phyloP scores from a whole-genome alignment of 2,797 vertebrate species.

The Australoheros facetus region DNA sequence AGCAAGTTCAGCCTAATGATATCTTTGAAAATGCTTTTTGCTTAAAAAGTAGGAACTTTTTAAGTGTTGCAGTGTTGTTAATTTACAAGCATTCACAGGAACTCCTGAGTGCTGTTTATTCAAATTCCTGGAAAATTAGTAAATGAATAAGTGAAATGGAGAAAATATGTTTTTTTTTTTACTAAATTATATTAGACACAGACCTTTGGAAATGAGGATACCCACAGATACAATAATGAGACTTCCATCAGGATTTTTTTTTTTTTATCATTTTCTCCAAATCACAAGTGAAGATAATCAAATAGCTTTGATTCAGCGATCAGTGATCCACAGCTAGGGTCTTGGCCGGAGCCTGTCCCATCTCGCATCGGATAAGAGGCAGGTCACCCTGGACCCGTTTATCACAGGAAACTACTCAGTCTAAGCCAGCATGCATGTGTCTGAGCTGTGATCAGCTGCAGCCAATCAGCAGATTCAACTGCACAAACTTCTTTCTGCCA shows the following conservation, averaged over 20 bases:
- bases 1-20: slow-evolving; percentile 65
- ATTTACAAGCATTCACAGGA: slow-evolving; percentile 56
- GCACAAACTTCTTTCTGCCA: fast-evolving
- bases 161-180: slow-evolving; percentile 25
- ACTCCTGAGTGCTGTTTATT: slow-evolving; percentile 55
- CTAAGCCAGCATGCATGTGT: no score
- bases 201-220: neutral
- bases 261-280: neutral
- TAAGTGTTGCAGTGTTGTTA: slow-evolving; percentile 59
- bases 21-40: slow-evolving; percentile 42
- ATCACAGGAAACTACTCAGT: no score
- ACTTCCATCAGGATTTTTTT: neutral
- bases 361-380: neutral
- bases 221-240: neutral
- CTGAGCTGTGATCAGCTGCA: neutral
- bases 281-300: neutral
- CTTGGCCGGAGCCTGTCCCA: no score
- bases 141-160: slow-evolving; percentile 35
- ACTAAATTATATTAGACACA: neutral
- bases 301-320: neutral
- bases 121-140: slow-evolving; percentile 51
- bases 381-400: neutral
- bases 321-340: neutral
- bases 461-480: neutral
- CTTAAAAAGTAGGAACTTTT: slow-evolving; percentile 42